phyloP scores from a whole-genome alignment of 2,797 vertebrate species.

The Synanceia verrucosa region DNA sequence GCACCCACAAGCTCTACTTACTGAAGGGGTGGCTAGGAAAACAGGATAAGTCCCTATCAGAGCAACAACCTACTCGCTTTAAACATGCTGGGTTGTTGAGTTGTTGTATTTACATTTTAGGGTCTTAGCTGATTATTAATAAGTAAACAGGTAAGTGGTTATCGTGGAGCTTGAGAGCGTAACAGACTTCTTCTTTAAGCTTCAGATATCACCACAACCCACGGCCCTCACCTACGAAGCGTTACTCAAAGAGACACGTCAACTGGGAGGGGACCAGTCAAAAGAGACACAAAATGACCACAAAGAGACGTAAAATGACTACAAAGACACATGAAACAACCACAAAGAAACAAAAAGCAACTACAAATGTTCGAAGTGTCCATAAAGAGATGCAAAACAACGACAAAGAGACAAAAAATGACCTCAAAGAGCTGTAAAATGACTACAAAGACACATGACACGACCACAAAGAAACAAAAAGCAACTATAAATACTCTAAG shows the following conservation, averaged over 20 bases:
- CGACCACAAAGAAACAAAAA: no score
- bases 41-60: slow-evolving; percentile 60
- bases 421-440: no score
- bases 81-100: slow-evolving; percentile 1
- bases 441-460: no score
- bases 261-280: background rate
- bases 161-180: background rate
- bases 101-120: slow-evolving; percentile 46
- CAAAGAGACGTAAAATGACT: background rate
- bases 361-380: no score
- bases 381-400: no score
- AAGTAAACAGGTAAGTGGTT: slow-evolving; percentile 32
- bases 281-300: background rate
- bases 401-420: background rate
- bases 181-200: slow-evolving; percentile 5
- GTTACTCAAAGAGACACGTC: background rate
- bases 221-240: background rate
- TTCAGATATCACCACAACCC: background rate
- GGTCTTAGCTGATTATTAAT: slow-evolving; percentile 35
- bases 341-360: background rate
- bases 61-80: slow-evolving; percentile 40
- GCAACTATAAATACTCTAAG: no score
- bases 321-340: no score
- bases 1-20: slow-evolving; percentile 41
- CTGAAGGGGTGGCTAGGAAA: slow-evolving; percentile 45